Evolutionary conservation across 30 jellyfish, hydroid and myxozoan genomes (phyloP).

Genomic region (Phacellophora camtschatica): DNA sequence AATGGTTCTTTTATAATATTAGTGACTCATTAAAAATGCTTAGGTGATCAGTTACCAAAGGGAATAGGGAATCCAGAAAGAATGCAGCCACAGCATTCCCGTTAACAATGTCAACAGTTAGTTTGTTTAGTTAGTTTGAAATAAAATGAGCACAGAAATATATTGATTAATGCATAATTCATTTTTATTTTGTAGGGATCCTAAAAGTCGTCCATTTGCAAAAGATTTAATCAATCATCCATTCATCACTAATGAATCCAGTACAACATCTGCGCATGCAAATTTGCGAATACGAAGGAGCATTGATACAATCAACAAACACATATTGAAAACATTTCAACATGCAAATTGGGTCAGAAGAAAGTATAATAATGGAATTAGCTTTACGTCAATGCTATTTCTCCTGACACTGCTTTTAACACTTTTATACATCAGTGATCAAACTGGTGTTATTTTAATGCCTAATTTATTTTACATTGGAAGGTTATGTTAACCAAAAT

Average conservation of each 20-base stretch:
- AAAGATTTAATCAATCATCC: slow-evolving; percentile 84
- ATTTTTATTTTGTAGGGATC: slow-evolving; percentile 78
- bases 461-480: no score
- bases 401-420: not conserved
- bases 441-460: no score
- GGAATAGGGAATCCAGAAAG: no score
- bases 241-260: slow-evolving; percentile 61
- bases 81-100: no score
- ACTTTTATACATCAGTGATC: not conserved
- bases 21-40: no score
- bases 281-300: slow-evolving; percentile 34
- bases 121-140: no score
- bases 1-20: no score
- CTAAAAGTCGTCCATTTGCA: slow-evolving; percentile 88
- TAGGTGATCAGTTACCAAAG: no score
- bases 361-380: not conserved
- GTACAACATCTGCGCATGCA: slow-evolving; percentile 10
- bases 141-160: no score
- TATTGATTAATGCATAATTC: no score
- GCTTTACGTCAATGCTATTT: not conserved
- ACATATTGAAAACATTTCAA: slow-evolving; percentile 20
- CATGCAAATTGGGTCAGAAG: slow-evolving; percentile 10
- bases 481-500: no score
- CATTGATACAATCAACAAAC: slow-evolving; percentile 20
- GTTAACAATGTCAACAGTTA: no score